These are phyloP conservation scores for Melieria crassipennis DNA, from an alignment of 2,888 invertebrate species.

Conservation along the genomic window DNA sequence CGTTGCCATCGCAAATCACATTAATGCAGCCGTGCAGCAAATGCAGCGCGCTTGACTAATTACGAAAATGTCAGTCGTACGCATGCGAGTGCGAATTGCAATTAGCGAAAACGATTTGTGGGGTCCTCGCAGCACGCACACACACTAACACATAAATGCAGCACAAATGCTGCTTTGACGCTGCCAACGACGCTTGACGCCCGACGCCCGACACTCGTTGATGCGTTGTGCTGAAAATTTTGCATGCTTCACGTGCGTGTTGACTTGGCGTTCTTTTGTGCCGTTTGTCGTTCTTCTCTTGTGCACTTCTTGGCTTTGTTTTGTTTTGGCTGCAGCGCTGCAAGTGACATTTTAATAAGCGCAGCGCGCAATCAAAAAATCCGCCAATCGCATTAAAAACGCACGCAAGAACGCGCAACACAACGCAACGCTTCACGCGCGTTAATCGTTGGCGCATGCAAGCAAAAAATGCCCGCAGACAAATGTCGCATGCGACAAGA, in stretches of 20 bases:
- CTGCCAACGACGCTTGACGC: too few relatives aligned
- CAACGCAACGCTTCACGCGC: not conserved
- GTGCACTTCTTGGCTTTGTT: not conserved
- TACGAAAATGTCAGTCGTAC: conserved; percentile 50
- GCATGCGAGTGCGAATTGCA: conserved; percentile 26
- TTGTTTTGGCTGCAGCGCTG: conserved; percentile 27
- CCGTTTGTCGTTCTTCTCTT: conserved; percentile 13
- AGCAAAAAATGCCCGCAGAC: not conserved
- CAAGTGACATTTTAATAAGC: conserved; percentile 54
- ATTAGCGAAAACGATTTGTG: conserved; percentile 36
- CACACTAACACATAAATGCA: conserved; percentile 1
- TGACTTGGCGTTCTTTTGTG: not conserved
- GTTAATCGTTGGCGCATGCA: not conserved
- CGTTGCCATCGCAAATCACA: conserved; percentile 34
- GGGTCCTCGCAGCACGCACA: conserved; percentile 20
- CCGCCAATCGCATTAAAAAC: conserved; percentile 10
- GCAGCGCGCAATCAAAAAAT: conserved; percentile 21
- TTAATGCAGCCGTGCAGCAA: conserved; percentile 38
- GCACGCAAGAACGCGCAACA: too few relatives aligned
- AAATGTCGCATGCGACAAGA: not conserved
- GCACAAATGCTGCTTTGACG: not conserved
- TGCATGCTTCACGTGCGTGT: conserved; percentile 53
- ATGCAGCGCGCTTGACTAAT: conserved; percentile 54
- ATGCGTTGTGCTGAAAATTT: conserved; percentile 43
- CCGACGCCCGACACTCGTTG: not conserved